phyloP scores from a whole-genome alignment of 2,888 invertebrate genomes.

The Taenaris catops region DNA sequence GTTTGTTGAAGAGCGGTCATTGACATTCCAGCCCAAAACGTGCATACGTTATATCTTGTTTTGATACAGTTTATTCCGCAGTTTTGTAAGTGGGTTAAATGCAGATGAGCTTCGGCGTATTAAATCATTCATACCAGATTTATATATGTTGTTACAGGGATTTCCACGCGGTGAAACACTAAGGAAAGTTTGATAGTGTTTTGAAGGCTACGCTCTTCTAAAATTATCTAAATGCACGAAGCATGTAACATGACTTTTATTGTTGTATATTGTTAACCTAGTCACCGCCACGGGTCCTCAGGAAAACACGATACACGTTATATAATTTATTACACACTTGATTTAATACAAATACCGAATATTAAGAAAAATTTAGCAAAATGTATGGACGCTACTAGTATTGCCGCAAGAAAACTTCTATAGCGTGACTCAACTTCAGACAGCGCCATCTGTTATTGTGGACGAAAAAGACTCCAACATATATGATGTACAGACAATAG shows the following conservation, averaged over 20 bases:
- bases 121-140: conserved; percentile 33
- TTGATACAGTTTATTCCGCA: conserved; percentile 40
- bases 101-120: conserved; percentile 29
- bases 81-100: conserved; percentile 49
- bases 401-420: too few relatives aligned
- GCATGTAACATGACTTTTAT: neutral
- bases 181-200: conserved; percentile 17
- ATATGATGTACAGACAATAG: too few relatives aligned
- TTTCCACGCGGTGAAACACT: conserved; percentile 17
- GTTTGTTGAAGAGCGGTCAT: neutral
- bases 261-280: too few relatives aligned
- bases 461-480: too few relatives aligned
- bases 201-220: conserved; percentile 11
- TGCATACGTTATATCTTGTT: conserved; percentile 7
- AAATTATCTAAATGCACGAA: conserved; percentile 2
- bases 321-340: too few relatives aligned
- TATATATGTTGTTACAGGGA: conserved; percentile 16
- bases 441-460: too few relatives aligned
- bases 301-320: too few relatives aligned
- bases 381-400: too few relatives aligned
- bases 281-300: too few relatives aligned
- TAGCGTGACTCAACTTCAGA: too few relatives aligned
- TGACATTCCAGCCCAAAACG: conserved; percentile 2
- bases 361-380: too few relatives aligned
- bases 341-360: too few relatives aligned